phyloP scores from a whole-genome alignment of 2,113 vertebrate species.

The Morone saxatilis region DNA sequence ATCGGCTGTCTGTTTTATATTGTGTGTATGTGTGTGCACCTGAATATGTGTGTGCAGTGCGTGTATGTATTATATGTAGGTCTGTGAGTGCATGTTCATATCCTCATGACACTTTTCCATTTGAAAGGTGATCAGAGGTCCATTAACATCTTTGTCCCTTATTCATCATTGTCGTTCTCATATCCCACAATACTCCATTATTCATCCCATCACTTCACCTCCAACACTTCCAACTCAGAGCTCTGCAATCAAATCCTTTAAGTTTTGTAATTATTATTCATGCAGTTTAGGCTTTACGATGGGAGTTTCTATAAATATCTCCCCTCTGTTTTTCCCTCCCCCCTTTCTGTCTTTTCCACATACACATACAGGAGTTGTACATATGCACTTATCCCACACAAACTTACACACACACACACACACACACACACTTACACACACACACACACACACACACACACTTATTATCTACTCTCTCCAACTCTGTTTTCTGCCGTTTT shows the following conservation, averaged over 20 bases:
- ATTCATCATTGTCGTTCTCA: conserved; percentile 20
- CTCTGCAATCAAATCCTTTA: conserved; percentile 50
- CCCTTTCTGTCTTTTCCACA: conserved; percentile 20
- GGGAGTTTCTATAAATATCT: conserved; percentile 52
- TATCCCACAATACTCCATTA: conserved; percentile 9
- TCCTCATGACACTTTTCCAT: conserved; percentile 23
- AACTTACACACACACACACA: conserved; percentile 13
- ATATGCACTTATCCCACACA: conserved; percentile 28
- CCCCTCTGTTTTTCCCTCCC: background rate
- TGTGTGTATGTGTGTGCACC: background rate
- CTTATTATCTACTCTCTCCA: conserved; percentile 25
- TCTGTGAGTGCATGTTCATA: conserved; percentile 2
- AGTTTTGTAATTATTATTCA: conserved; percentile 67
- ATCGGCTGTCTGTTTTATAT: background rate
- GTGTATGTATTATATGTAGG: background rate
- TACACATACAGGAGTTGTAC: background rate
- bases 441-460: conserved; percentile 18
- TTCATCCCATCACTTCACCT: conserved; percentile 48
- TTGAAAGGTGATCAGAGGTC: conserved; percentile 35
- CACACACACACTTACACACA: background rate
- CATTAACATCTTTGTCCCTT: conserved; percentile 35
- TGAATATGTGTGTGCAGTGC: background rate
- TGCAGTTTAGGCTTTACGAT: conserved; percentile 37
- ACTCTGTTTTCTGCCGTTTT: conserved; percentile 44
- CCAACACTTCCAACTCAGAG: conserved; percentile 27